Conservation (phyloP, 2,797 vertebrate genomes). For the Morelia viridis region DNA sequence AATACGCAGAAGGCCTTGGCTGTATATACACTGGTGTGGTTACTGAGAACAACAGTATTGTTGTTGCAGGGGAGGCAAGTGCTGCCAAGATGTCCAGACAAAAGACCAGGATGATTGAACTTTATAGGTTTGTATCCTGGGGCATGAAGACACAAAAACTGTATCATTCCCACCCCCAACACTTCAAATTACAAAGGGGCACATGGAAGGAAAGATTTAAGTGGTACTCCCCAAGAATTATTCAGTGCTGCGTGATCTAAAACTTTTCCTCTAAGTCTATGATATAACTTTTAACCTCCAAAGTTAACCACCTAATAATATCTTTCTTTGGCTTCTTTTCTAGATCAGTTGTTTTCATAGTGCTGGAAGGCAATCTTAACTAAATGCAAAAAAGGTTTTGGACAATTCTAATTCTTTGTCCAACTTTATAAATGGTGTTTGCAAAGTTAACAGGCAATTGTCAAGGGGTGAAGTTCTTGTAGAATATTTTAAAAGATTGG, state of each 20-base stretch:
- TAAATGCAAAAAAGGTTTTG: neutral
- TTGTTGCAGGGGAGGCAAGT: conserved; percentile 91
- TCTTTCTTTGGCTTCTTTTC: neutral
- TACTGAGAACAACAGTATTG: conserved; percentile 86
- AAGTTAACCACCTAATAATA: neutral
- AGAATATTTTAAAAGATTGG: neutral
- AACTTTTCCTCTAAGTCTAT: neutral
- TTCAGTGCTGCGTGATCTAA: neutral
- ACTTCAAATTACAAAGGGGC: neutral
- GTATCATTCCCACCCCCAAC: neutral
- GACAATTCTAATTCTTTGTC: neutral
- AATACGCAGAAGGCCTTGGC: conserved; percentile 89
- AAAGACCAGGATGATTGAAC: conserved; percentile 85
- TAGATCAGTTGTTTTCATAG: neutral
- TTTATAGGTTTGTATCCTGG: conserved; percentile 85
- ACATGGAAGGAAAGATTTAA: neutral
- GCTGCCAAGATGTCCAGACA: conserved; percentile 82
- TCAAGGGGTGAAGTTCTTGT: neutral
- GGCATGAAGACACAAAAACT: neutral
- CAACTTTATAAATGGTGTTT: neutral
- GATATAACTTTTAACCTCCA: conserved; percentile 6
- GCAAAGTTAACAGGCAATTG: neutral
- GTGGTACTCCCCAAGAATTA: neutral
- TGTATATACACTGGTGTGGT: conserved; percentile 88
- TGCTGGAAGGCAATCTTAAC: neutral